Conservation (phyloP, 2,113 vertebrate genomes). For the Elephas maximus region DNA sequence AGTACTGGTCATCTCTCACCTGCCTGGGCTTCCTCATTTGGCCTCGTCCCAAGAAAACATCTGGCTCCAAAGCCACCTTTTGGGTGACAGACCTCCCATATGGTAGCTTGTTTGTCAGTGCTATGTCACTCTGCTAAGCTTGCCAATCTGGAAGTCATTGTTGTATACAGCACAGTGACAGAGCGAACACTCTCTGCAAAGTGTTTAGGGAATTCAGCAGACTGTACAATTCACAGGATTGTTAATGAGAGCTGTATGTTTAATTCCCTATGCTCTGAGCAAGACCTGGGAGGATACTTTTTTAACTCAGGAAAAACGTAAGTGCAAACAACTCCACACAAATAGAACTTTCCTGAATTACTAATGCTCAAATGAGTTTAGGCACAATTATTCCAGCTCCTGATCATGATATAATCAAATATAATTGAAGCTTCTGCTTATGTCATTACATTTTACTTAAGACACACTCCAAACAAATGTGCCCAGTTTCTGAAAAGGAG, state of each 20-base stretch:
- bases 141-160: slow-evolving; percentile 27
- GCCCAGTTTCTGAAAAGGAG: not conserved
- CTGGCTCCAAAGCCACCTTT: slow-evolving; percentile 32
- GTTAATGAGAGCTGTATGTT: slow-evolving; percentile 60
- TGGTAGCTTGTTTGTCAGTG: not conserved
- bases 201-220: slow-evolving; percentile 30
- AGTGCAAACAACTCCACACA: slow-evolving; percentile 60
- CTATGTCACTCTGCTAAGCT: not conserved
- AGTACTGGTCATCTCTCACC: not conserved
- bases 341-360: slow-evolving; percentile 59
- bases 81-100: slow-evolving; percentile 48
- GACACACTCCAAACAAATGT: slow-evolving; percentile 1
- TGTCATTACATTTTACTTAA: slow-evolving; percentile 19
- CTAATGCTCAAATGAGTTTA: slow-evolving; percentile 16
- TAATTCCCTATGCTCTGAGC: slow-evolving; percentile 52
- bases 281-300: slow-evolving; percentile 46
- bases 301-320: slow-evolving; percentile 62
- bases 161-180: not conserved
- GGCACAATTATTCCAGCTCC: slow-evolving; percentile 26
- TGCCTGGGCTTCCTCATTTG: not conserved
- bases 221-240: slow-evolving; percentile 38
- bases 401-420: slow-evolving; percentile 17
- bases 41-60: slow-evolving; percentile 47
- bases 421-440: slow-evolving; percentile 1
- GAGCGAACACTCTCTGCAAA: slow-evolving; percentile 18